These are phyloP conservation scores for Leucophora obtusa DNA, from an alignment of 2,888 invertebrate species.

Conservation along the genomic window DNA sequence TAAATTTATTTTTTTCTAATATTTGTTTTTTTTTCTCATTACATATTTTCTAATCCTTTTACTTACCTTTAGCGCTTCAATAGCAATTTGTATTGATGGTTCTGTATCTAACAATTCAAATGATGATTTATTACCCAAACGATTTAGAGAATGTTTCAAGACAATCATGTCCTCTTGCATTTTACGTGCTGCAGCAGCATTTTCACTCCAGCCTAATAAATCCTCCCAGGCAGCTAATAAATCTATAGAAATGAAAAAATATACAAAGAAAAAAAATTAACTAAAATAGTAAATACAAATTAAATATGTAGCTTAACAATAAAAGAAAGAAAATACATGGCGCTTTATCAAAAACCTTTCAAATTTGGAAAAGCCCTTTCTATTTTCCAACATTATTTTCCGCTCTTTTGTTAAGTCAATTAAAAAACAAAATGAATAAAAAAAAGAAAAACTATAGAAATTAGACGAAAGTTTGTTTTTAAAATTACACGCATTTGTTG, in stretches of 20 bases:
- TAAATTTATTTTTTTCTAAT: neutral
- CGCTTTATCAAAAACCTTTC: neutral
- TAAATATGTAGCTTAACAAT: conserved; percentile 17
- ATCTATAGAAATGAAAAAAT: conserved; percentile 70
- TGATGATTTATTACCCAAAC: conserved; percentile 76
- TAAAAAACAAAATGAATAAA: neutral
- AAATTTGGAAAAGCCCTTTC: conserved; percentile 1
- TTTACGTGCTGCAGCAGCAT: conserved; percentile 78
- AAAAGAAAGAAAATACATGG: neutral
- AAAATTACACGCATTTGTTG: neutral
- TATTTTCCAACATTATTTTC: neutral
- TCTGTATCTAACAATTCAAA: conserved; percentile 77
- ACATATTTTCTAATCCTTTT: neutral
- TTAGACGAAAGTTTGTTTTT: neutral
- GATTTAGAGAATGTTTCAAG: conserved; percentile 75
- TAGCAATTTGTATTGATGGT: conserved; percentile 77
- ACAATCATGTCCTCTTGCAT: conserved; percentile 79
- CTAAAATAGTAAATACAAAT: conserved; percentile 53
- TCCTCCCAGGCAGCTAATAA: conserved; percentile 79
- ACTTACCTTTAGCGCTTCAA: conserved; percentile 77
- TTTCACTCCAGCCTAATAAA: conserved; percentile 79
- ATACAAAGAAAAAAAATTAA: conserved; percentile 45
- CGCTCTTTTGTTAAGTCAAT: neutral
- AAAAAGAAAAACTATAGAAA: neutral
- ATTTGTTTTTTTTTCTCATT: neutral